Evolutionary conservation across 2,888 invertebrate genomes (phyloP).

Genomic region (Lymantria monacha): DNA sequence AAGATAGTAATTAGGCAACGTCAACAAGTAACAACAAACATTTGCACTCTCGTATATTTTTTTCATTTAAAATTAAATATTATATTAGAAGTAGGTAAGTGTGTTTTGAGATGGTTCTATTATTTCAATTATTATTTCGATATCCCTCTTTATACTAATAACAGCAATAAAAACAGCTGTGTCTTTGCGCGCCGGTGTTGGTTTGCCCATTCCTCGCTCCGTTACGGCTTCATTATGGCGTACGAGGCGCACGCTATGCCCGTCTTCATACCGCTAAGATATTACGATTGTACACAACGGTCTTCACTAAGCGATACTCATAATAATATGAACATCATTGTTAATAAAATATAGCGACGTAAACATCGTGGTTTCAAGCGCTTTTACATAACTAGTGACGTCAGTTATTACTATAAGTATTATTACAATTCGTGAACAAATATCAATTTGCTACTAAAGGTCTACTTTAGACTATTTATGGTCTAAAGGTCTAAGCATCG

Average conservation of each 20-base stretch:
- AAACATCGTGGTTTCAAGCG: neutral
- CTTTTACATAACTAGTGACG: neutral
- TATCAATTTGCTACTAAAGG: neutral
- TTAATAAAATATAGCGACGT: conserved; percentile 9
- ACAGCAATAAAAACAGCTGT: conserved; percentile 66
- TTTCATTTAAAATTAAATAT: no score
- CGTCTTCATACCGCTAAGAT: conserved; percentile 18
- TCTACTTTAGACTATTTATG: neutral
- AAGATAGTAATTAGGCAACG: no score
- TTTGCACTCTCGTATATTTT: no score
- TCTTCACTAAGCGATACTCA: conserved; percentile 7
- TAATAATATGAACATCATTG: conserved; percentile 9
- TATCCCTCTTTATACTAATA: conserved; percentile 46
- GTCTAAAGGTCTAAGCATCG: no score
- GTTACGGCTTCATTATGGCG: conserved; percentile 71
- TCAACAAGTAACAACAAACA: no score
- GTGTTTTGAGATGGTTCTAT: no score
- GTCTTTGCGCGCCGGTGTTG: conserved; percentile 52
- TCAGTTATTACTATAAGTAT: neutral
- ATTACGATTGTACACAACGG: conserved; percentile 22
- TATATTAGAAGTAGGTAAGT: no score
- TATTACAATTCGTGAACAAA: neutral
- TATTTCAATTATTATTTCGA: no score
- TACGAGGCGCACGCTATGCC: conserved; percentile 30
- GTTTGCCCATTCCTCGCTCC: conserved; percentile 62